Percentiles rank a stretch among this genome's conserved stretches.
Conservation (phyloP, 2,113 vertebrate species). For the Upupa epops region DNA sequence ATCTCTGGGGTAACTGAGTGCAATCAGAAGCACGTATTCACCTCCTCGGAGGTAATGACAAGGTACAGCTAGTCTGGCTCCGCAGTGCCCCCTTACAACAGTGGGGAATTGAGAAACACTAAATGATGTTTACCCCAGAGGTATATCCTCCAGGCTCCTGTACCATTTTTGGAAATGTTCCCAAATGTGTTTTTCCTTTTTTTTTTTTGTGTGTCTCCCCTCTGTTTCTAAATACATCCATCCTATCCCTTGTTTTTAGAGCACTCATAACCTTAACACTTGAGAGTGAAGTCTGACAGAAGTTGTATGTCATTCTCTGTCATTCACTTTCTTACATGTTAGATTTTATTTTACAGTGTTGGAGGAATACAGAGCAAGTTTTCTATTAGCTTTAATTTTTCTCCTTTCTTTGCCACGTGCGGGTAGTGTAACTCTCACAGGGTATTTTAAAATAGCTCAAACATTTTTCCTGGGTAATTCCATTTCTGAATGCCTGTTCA, state of each 20-base stretch:
- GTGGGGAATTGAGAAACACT: background rate
- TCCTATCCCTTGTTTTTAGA: background rate
- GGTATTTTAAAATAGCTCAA: background rate
- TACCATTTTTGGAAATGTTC: background rate
- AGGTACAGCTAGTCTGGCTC: background rate
- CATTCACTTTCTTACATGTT: background rate
- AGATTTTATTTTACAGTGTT: background rate
- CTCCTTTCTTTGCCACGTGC: background rate
- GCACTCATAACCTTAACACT: background rate
- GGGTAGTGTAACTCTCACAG: background rate
- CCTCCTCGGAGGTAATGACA: background rate
- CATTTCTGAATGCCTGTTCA: slow-evolving; percentile 1
- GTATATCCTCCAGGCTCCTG: background rate
- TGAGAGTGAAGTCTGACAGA: background rate
- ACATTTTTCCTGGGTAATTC: background rate
- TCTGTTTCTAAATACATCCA: background rate
- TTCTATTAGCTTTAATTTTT: background rate
- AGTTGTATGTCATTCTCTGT: background rate
- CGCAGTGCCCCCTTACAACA: background rate
- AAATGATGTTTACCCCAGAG: background rate
- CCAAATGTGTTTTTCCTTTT: background rate
- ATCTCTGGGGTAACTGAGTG: background rate
- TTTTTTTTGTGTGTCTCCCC: too few relatives aligned
- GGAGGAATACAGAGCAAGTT: background rate
- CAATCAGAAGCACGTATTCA: background rate